Base-by-base conservation (phyloP, 2,888 invertebrate species). In the Drosophila macrospina region DNA sequence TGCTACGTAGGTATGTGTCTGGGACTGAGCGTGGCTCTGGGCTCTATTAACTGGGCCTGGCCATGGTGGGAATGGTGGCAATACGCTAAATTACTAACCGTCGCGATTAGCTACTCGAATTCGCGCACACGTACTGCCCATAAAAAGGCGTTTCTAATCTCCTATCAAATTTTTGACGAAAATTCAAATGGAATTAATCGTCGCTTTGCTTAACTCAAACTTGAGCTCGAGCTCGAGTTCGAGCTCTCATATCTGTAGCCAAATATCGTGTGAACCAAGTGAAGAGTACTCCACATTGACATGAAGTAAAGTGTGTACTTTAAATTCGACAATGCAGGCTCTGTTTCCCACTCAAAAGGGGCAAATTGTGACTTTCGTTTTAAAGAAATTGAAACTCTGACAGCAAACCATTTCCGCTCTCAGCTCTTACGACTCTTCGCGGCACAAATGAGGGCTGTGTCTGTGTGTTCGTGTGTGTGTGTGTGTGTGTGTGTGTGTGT, bases 81-180 rank as follows among this genome's bases (percentile, higher is more conserved):
- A 54, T 52, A 32, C 42, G 51, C 56, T 56, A 41, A 48, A 20
- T 52, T 51, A 55, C 57, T 74, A 79, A 65, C 55, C 61, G 69
- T 63, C 67, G 59, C 85, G 74, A 88, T 87, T 87, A 89, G 88
- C 84, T 84, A 87, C 89, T 75, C 88, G 89, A 89, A 84, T 84
- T 84, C 89, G 88, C 88, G 88, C 70, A 88, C 85, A 86, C 85
- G 85, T 86, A 74, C 45, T 15, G 28, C 45, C 73, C 88, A 88
- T 86, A 86, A 88, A 80, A 89, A 79, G 62, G 77, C 80, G 74
- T 80, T 81, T 70, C 72, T 73, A 80, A 81, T 85, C 85, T 86
- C 37, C 69, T 52, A 80, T 88, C 77, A 79, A 77, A 63, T 77
- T 55, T 88, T 88, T 74, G 64, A 72, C 77, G 73, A 81, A 87